Percentiles rank a stretch among this genome's conserved stretches.
Conservation (phyloP, 1,140 invertebrate genomes). For the Drosophila burlai region DNA sequence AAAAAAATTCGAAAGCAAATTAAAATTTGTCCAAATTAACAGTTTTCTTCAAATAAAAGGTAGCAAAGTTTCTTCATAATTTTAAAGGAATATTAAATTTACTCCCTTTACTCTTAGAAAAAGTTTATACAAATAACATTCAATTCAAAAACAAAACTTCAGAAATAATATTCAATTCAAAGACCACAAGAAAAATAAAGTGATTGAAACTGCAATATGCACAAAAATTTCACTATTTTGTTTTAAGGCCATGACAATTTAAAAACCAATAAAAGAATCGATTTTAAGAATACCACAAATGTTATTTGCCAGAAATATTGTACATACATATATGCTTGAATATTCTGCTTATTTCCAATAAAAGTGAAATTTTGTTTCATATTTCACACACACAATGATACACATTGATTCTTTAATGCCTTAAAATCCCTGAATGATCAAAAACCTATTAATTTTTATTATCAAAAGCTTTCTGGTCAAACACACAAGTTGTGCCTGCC, state of each 20-base stretch:
- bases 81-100: background rate
- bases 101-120: no score
- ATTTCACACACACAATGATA: background rate
- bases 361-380: background rate
- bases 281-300: background rate
- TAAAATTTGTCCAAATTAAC: background rate
- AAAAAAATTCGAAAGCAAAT: background rate
- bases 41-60: background rate
- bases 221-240: background rate
- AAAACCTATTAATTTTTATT: conserved; percentile 9
- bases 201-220: background rate
- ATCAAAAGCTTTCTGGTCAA: conserved; percentile 11
- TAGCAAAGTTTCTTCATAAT: background rate
- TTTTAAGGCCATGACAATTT: background rate
- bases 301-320: background rate
- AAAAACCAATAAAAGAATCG: background rate
- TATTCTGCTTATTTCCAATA: background rate
- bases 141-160: background rate
- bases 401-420: background rate
- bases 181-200: background rate
- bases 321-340: background rate
- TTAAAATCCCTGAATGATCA: background rate
- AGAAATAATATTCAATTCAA: background rate
- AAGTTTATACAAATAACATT: background rate
- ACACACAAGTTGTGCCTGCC: conserved; percentile 7